Conservation (phyloP, 2,113 vertebrate genomes). For the Casuarius casuarius region DNA sequence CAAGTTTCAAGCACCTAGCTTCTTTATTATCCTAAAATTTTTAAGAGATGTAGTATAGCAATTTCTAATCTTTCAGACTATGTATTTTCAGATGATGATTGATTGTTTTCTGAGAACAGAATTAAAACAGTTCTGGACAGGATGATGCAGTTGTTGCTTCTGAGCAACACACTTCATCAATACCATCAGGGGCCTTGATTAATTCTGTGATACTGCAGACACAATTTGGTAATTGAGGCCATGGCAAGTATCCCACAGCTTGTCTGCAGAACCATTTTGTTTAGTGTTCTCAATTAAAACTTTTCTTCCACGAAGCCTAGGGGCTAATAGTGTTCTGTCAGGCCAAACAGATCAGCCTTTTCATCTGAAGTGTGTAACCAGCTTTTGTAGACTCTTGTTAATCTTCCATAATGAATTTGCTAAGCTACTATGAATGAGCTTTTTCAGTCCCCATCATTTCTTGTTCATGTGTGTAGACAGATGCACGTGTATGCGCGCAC, state of each 20-base stretch:
- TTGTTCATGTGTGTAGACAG: background rate
- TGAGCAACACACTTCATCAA: background rate
- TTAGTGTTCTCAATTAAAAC: background rate
- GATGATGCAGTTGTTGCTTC: background rate
- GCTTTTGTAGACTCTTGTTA: background rate
- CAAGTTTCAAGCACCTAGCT: background rate
- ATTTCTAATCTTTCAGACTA: background rate
- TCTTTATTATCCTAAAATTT: background rate
- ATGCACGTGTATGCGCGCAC: background rate
- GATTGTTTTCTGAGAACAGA: background rate
- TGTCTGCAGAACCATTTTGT: rapidly evolving
- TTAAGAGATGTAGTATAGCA: rapidly evolving
- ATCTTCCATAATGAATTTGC: background rate
- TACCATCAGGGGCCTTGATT: background rate
- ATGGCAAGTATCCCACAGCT: background rate
- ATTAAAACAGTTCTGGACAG: background rate
- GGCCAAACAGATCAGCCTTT: background rate
- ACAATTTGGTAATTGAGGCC: background rate
- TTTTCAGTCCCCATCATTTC: background rate
- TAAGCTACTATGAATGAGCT: background rate
- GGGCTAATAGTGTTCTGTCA: background rate
- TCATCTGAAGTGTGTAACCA: background rate
- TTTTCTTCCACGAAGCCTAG: background rate
- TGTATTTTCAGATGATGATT: background rate
- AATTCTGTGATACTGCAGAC: rapidly evolving